A percentile compares a stretch with the other conserved stretches of the same genome.
Conservation (phyloP, 2,113 vertebrate genomes). For the Tetrao urogallus region DNA sequence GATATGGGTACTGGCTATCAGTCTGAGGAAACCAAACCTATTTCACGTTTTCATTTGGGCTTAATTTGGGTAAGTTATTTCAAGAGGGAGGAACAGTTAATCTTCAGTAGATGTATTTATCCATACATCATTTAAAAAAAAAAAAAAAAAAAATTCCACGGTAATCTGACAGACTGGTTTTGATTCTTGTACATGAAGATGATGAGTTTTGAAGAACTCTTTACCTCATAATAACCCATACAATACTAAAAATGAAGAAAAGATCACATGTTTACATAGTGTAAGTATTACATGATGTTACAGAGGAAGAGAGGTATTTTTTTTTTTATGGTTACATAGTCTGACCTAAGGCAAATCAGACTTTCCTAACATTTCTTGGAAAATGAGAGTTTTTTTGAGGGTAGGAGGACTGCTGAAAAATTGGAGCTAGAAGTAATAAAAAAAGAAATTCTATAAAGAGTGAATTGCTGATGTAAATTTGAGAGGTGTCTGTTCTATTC, state of each 20-base stretch:
- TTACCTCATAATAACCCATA: neutral
- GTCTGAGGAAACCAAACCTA: neutral
- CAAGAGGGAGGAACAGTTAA: neutral
- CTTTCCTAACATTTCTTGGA: neutral
- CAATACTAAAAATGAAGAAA: neutral
- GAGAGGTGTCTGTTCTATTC: neutral
- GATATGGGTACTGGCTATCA: neutral
- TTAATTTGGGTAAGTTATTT: neutral
- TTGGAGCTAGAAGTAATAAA: neutral
- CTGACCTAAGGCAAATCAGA: neutral
- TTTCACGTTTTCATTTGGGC: neutral
- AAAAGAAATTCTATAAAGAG: neutral
- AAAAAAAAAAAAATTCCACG: neutral
- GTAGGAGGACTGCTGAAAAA: neutral
- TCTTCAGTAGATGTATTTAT: neutral
- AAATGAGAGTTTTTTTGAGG: accelerated
- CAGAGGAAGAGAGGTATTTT: neutral
- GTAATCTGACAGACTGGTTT: neutral
- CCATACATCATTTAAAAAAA: neutral
- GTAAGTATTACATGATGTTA: neutral
- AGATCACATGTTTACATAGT: neutral
- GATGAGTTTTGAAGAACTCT: neutral
- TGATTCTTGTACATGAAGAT: neutral
- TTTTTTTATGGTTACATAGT: neutral
- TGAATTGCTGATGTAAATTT: neutral